These are phyloP conservation scores for Hypena proboscidalis DNA, from an alignment of 2,888 invertebrate species.

Conservation along the genomic window DNA sequence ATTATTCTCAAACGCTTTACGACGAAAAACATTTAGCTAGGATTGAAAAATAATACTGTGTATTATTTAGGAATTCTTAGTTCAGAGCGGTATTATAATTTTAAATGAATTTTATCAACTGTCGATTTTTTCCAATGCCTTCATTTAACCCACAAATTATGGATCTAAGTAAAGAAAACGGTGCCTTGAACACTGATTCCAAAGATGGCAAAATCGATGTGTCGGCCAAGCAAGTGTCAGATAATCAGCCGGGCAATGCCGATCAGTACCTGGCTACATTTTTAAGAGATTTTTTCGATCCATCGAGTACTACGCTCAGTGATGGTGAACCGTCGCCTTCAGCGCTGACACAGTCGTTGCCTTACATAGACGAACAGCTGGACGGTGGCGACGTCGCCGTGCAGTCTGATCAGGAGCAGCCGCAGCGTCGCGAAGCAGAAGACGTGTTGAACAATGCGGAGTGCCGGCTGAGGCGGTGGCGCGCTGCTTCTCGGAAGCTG, in stretches of 20 bases:
- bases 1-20: slow-evolving; percentile 28
- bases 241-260: slow-evolving; percentile 57
- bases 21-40: slow-evolving; percentile 8
- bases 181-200: slow-evolving; percentile 57
- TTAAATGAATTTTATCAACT: slow-evolving; percentile 49
- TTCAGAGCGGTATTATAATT: slow-evolving; percentile 19
- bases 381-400: slow-evolving; percentile 54
- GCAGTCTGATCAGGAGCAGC: slow-evolving; percentile 69
- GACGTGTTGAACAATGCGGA: slow-evolving; percentile 76
- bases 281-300: slow-evolving; percentile 69
- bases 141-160: slow-evolving; percentile 75
- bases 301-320: slow-evolving; percentile 49
- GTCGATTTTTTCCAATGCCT: slow-evolving; percentile 66
- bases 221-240: slow-evolving; percentile 48
- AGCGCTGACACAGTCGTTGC: slow-evolving; percentile 57
- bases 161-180: slow-evolving; percentile 70
- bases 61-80: slow-evolving; percentile 8
- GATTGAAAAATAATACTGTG: slow-evolving; percentile 20
- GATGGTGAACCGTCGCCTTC: slow-evolving; percentile 60
- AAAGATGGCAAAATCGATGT: slow-evolving; percentile 59
- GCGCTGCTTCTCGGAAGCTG: slow-evolving; percentile 80
- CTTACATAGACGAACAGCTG: slow-evolving; percentile 75
- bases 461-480: slow-evolving; percentile 79
- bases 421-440: slow-evolving; percentile 62
- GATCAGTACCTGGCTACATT: slow-evolving; percentile 72